These are phyloP conservation scores for Phylloscopus trochilus DNA, from an alignment of 2,113 vertebrate genomes.

Conservation along the genomic window DNA sequence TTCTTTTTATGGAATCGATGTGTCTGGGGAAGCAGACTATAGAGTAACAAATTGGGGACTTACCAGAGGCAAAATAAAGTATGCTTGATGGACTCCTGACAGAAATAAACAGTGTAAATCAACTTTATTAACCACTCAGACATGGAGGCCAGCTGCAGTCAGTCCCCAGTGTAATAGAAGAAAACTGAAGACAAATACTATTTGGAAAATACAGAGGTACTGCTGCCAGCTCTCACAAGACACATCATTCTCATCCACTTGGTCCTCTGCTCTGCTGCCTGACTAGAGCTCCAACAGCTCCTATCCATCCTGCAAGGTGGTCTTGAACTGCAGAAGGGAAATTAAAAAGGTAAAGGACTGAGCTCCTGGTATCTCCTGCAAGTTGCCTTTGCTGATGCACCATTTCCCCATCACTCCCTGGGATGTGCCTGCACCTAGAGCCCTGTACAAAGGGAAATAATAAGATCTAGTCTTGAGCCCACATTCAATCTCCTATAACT, in stretches of 20 bases:
- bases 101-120: conserved; percentile 48
- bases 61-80: conserved; percentile 28
- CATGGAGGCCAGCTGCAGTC: not conserved
- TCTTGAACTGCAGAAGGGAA: not conserved
- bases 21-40: not conserved
- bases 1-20: not conserved
- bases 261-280: not conserved
- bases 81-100: conserved; percentile 32
- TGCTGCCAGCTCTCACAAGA: not conserved
- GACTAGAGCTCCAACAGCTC: not conserved
- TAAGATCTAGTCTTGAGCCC: not conserved
- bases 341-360: not conserved
- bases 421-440: not conserved
- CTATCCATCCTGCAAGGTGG: not conserved
- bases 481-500: not conserved
- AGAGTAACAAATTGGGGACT: not conserved
- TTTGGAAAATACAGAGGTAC: not conserved
- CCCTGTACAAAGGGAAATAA: not conserved
- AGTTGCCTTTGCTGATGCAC: not conserved
- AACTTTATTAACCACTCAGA: conserved; percentile 37
- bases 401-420: not conserved
- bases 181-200: not conserved
- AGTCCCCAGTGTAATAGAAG: not conserved
- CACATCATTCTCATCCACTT: not conserved
- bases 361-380: not conserved